Evolutionary conservation across 2,797 vertebrate genomes (phyloP), one percentile per base, ranked within the genome.

Genomic region (Sebastes hubbsi): DNA sequence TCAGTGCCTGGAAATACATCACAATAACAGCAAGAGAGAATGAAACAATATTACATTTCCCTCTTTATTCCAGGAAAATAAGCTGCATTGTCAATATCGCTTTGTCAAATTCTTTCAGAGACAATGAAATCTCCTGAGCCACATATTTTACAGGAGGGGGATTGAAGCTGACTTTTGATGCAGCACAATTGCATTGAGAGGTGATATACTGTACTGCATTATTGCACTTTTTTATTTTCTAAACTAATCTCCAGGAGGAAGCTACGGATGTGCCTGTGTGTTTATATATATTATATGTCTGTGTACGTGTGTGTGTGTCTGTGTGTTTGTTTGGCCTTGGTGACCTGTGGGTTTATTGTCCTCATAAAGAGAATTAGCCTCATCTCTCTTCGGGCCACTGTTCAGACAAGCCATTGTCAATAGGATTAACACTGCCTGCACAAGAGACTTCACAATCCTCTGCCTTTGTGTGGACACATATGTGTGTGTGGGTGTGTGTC

Each of bases 41-140:
- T 63, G 74, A 89, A 91, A 91, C 83, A 90, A 91, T 92, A 93
- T 92, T 92, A 81, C 29, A 20, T 88, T 91, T 87, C 62, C 29
- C 65, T 77, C 77, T 87, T 89, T 89, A 89, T 93, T 91, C 77
- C 6, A 9, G 3, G 36, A 80, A 87, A 90, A 89, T 83, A 91
- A 82, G 86, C 82, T 11, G 65, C 78, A 78, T 81, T 87, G 86
- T 91, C 90, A 87, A 93, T 92, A 92, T 89, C 84, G 72, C 78
- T 92, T 85, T 88, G 83, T 88, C 85, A 86, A 83, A 89, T 84
- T 89, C 69, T 74, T 83, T 89, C 84, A 83, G 64, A 88, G 73
- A 83, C 84, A 88, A 92, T 90, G 56, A 85, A 82, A 90, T 92
- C 86, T 87, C 78, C 42, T 1, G 76, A 87, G 87, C 66, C 46